phyloP scores from a whole-genome alignment of 2,888 invertebrate genomes.

The Dyspetes luteomarginatus region DNA sequence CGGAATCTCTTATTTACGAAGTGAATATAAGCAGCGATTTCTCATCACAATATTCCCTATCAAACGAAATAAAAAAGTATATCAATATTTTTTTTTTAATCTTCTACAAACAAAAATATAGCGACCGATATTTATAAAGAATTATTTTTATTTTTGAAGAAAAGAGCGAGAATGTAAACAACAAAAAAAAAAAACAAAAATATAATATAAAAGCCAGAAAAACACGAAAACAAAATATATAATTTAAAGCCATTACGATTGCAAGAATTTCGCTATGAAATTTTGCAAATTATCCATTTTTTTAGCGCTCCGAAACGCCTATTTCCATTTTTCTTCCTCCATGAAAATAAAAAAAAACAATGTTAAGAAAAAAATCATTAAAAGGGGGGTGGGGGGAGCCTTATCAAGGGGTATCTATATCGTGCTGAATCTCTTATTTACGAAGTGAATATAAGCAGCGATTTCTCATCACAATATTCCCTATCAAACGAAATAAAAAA shows the following conservation, averaged over 20 bases:
- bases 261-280: not conserved
- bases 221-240: not conserved
- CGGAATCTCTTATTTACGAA: slow-evolving; percentile 28
- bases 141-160: no score
- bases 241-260: no score
- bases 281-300: not conserved
- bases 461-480: slow-evolving; percentile 21
- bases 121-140: no score
- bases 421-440: slow-evolving; percentile 25
- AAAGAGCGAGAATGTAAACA: no score
- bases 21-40: slow-evolving; percentile 6
- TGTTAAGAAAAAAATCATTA: not conserved
- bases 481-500: slow-evolving; percentile 17
- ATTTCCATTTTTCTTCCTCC: no score
- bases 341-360: not conserved
- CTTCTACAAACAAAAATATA: no score
- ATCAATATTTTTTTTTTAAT: no score
- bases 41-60: slow-evolving; percentile 29
- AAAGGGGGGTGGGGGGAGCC: no score
- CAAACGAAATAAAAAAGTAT: not conserved
- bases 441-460: not conserved
- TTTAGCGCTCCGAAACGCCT: not conserved
- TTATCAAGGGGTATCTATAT: slow-evolving; percentile 10
- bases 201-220: not conserved
- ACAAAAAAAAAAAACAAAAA: no score